Evolutionary conservation across 2,888 invertebrate genomes (phyloP), one percentile per base, ranked within the genome.

Genomic region (Sesamia inferens): DNA sequence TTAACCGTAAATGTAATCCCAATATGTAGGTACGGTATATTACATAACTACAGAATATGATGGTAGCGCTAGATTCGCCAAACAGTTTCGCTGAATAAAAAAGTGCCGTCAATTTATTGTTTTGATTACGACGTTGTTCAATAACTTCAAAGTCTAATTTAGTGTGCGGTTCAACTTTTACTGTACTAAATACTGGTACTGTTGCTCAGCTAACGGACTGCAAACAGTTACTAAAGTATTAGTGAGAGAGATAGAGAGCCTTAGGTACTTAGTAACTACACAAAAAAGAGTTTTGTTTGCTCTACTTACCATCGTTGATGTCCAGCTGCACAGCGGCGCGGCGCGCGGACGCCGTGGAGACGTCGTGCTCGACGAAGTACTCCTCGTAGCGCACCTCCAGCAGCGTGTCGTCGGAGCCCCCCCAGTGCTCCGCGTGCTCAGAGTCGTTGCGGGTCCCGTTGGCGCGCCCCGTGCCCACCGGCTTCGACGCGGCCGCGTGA

Each of bases 311-410:
- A 19, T 92, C 89, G 22, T 92, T 88, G 2, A 94, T 82, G 14
- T 92, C 93, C 71, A 97, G 94, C 58, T 91, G 92, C 47, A 89
- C 88, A 64, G 97, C 97, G 6, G 97, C 96, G 65, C 92, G 93
- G 86, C 96, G 96, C 19, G 97, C 97, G 76, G 97, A 96, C 0
- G 95, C 91, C 31, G 96, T 95, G 65, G 97, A 96, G 69, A 97
- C 96, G 87, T 97, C 97, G 86, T 97, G 97, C 87, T 97, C 97
- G 75, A 97, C 93, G 85, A 96, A 93, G 93, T 97, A 97, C 90
- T 97, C 97, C 89, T 97, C 97, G 85, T 93, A 94, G 75, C 90
- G 91, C 72, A 92, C 90, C 81, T 92, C 92, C 69, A 91, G 82
- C 62, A 88, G 79, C n/a, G 87, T 83, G 62, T 88, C 90, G 10